Evolutionary conservation across 2,797 vertebrate species (phyloP).

Genomic region (Lacerta viridis): DNA sequence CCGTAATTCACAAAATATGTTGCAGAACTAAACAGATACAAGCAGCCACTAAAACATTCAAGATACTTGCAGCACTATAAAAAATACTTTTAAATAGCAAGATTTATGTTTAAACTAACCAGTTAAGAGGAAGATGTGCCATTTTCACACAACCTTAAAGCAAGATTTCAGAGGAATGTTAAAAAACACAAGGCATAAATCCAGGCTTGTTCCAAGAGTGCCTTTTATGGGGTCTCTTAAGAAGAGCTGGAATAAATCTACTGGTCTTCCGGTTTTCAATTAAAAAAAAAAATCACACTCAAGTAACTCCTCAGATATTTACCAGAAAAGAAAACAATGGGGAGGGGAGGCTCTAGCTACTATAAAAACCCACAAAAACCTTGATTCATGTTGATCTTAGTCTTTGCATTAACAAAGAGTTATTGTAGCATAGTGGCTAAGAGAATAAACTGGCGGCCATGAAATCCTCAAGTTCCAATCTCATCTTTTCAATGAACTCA

Average conservation of each 20-base stretch:
- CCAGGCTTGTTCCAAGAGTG: neutral
- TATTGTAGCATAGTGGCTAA: neutral
- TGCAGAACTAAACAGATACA: slow-evolving; percentile 31
- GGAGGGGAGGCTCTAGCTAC: neutral
- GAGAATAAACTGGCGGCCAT: neutral
- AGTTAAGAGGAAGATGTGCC: slow-evolving; percentile 9
- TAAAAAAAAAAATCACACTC: too few species aligned
- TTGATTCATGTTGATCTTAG: neutral
- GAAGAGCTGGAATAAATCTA: neutral
- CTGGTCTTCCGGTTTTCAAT: neutral
- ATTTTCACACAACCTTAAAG: slow-evolving; percentile 10
- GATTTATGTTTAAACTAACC: neutral
- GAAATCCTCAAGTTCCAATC: neutral
- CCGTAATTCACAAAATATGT: slow-evolving; percentile 36
- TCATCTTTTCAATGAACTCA: neutral
- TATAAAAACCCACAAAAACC: neutral
- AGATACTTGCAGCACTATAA: neutral
- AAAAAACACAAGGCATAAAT: neutral
- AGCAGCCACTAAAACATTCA: neutral
- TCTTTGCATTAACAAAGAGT: neutral
- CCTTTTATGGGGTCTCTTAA: neutral
- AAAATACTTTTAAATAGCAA: neutral
- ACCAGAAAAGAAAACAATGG: neutral
- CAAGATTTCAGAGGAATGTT: neutral
- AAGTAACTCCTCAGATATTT: neutral